A percentile compares a stretch with the other conserved stretches of the same genome.
Conservation (phyloP, 2,888 invertebrate species). For the Drosophila flavopinicola region DNA sequence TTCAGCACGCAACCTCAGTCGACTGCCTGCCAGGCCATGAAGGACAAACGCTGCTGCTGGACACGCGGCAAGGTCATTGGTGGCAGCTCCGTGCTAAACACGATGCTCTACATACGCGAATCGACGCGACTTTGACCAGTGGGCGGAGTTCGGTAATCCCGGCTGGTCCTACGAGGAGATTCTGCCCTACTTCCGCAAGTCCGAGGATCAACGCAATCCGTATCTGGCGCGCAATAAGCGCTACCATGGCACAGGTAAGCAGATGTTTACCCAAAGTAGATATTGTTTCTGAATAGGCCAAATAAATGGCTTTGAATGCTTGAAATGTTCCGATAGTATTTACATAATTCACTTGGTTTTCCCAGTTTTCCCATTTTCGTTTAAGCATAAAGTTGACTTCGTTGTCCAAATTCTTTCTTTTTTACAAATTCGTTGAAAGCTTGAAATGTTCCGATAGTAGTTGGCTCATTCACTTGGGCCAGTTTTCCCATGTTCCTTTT, state of each 20-base stretch:
- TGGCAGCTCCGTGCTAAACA: conserved; percentile 94
- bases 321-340: too few relatives aligned
- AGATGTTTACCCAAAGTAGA: too few relatives aligned
- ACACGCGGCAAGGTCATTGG: conserved; percentile 95
- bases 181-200: conserved; percentile 93
- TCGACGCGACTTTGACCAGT: conserved; percentile 92
- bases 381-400: too few relatives aligned
- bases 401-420: too few relatives aligned
- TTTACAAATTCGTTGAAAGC: too few relatives aligned
- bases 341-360: too few relatives aligned
- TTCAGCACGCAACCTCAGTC: conserved; percentile 92
- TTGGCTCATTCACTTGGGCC: too few relatives aligned
- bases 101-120: conserved; percentile 97
- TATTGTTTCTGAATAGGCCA: background rate
- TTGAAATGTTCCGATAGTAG: too few relatives aligned
- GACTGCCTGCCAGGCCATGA: conserved; percentile 94
- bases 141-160: conserved; percentile 93
- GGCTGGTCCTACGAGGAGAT: conserved; percentile 95
- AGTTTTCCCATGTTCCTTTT: too few relatives aligned
- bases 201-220: conserved; percentile 94
- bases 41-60: conserved; percentile 93
- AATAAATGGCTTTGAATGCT: too few relatives aligned
- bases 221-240: conserved; percentile 90
- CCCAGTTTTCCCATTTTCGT: too few relatives aligned
- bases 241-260: conserved; percentile 89